phyloP scores from a whole-genome alignment of 2,113 vertebrate species.

The Heteronetta atricapilla region DNA sequence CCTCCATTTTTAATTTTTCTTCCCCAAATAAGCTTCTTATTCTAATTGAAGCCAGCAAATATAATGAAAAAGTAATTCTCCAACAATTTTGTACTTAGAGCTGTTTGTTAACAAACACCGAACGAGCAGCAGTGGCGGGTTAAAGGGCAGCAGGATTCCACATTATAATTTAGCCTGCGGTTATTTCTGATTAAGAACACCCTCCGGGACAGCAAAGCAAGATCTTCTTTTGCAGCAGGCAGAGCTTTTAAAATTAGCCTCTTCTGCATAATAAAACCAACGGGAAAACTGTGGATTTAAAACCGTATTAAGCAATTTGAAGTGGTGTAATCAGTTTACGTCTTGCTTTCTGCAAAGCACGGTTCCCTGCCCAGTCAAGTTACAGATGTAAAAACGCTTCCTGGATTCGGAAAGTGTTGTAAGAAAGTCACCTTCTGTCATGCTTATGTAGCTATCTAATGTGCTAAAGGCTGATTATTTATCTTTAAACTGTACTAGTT shows the following conservation, averaged over 20 bases:
- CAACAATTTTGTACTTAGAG: conserved; percentile 76
- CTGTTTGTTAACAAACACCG: conserved; percentile 81
- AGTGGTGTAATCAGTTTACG: conserved; percentile 66
- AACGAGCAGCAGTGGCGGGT: conserved; percentile 69
- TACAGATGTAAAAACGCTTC: conserved; percentile 69
- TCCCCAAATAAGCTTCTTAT: conserved; percentile 70
- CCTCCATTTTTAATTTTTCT: conserved; percentile 69
- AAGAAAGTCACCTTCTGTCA: conserved; percentile 77
- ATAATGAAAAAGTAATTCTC: conserved; percentile 75
- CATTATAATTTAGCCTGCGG: conserved; percentile 78
- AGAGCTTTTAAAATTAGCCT: conserved; percentile 71
- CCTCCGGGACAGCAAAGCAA: conserved; percentile 79
- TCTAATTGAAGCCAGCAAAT: conserved; percentile 75
- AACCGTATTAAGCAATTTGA: conserved; percentile 67
- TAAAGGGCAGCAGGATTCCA: conserved; percentile 77
- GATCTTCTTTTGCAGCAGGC: conserved; percentile 75
- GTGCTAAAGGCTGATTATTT: conserved; percentile 71
- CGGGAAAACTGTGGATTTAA: conserved; percentile 71
- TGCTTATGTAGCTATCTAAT: conserved; percentile 71
- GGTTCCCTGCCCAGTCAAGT: conserved; percentile 33
- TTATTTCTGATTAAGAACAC: conserved; percentile 85
- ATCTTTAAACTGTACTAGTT: conserved; percentile 73
- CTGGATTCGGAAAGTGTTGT: conserved; percentile 46
- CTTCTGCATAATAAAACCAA: conserved; percentile 74
- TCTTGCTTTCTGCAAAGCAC: conserved; percentile 52